Evolutionary conservation across 2,888 invertebrate species (phyloP).

Genomic region (Periphyllus acericola): DNA sequence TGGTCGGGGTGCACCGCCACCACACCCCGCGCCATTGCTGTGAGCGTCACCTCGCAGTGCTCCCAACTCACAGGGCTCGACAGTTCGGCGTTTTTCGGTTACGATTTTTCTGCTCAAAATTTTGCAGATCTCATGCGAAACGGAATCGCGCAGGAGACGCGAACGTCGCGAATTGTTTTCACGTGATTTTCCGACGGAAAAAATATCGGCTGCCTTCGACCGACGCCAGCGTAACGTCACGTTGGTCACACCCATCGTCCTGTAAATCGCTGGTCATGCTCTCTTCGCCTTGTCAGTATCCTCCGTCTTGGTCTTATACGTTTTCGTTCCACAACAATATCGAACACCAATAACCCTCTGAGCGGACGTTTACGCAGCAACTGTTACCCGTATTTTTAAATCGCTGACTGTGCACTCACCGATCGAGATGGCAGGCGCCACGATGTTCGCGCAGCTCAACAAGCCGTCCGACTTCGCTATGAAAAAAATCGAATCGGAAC

Average conservation of each 20-base stretch:
- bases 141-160: too few relatives aligned
- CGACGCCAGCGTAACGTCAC: neutral
- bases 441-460: slow-evolving; percentile 84
- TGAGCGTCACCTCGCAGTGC: slow-evolving; percentile 45
- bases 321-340: neutral
- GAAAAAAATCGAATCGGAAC: slow-evolving; percentile 81
- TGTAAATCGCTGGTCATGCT: slow-evolving; percentile 58
- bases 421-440: slow-evolving; percentile 83
- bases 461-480: slow-evolving; percentile 80
- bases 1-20: neutral
- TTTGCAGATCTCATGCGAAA: too few relatives aligned
- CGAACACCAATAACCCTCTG: neutral
- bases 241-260: slow-evolving; percentile 30
- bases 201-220: too few relatives aligned
- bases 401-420: neutral
- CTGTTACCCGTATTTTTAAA: neutral
- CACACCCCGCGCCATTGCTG: neutral
- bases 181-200: too few relatives aligned
- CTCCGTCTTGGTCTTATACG: neutral
- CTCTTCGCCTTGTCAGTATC: slow-evolving; percentile 53
- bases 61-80: neutral
- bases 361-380: neutral
- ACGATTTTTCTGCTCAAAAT: neutral
- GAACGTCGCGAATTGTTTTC: too few relatives aligned
- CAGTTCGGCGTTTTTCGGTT: neutral